Evolutionary conservation across 2,113 vertebrate species (phyloP).

Genomic region (Pheucticus melanocephalus): DNA sequence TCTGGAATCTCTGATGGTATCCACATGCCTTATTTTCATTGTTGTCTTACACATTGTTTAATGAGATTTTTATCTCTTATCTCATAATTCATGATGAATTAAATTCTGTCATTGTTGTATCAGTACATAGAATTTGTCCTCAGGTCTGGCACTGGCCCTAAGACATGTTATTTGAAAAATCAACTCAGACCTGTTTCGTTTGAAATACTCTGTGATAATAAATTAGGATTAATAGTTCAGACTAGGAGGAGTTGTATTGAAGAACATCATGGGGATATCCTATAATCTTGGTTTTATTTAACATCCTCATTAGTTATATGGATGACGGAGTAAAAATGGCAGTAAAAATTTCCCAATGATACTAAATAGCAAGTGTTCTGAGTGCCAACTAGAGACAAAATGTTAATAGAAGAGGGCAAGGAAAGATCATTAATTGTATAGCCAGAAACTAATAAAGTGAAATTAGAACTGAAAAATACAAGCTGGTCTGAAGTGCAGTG

Average conservation of each 20-base stretch:
- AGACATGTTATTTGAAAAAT: not conserved
- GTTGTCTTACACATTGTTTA: not conserved
- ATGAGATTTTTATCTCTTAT: not conserved
- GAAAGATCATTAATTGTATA: not conserved
- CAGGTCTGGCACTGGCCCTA: not conserved
- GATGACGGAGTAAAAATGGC: not conserved
- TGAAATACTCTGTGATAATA: not conserved
- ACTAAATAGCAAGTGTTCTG: not conserved
- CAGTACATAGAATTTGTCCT: not conserved
- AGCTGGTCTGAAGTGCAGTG: not conserved
- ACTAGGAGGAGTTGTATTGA: not conserved
- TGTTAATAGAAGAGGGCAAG: slow-evolving; percentile 12
- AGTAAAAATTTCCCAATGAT: not conserved
- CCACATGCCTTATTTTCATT: not conserved
- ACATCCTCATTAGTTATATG: not conserved
- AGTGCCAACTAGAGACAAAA: not conserved
- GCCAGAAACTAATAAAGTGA: not conserved
- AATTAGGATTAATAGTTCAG: not conserved
- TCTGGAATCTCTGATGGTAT: not conserved
- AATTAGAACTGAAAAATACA: not conserved
- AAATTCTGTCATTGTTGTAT: not conserved
- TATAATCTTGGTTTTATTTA: slow-evolving; percentile 21
- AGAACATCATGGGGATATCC: not conserved
- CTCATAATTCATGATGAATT: not conserved
- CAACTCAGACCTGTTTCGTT: not conserved